Conservation (phyloP, 2,888 invertebrate species). For the Ligdia adustata region DNA sequence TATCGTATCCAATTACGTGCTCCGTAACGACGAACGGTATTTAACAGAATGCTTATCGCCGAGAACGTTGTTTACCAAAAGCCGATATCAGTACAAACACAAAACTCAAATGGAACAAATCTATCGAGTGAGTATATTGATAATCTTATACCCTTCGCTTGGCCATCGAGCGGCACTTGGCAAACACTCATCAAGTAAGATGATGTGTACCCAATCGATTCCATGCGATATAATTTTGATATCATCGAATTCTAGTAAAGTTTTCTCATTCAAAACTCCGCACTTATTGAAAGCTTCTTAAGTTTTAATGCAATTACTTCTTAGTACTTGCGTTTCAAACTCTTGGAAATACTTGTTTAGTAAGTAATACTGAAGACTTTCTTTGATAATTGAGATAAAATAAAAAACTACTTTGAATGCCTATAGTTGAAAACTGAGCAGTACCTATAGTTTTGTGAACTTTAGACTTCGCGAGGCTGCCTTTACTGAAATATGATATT, state of each 20-base stretch:
- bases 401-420: no score
- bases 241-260: not conserved
- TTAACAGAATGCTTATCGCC: not conserved
- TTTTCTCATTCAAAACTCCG: not conserved
- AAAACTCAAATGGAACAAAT: conserved; percentile 6
- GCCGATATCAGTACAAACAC: conserved; percentile 9
- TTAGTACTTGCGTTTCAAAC: no score
- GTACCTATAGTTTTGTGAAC: no score
- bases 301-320: no score
- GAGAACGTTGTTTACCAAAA: not conserved
- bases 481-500: no score
- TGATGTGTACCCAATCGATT: conserved; percentile 7
- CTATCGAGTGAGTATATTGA: not conserved
- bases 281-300: no score
- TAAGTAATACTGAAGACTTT: no score
- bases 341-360: no score
- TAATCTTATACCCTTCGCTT: not conserved
- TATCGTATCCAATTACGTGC: not conserved
- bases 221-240: not conserved
- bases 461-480: no score
- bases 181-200: conserved; percentile 4
- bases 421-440: no score
- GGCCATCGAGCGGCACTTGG: not conserved
- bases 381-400: no score
- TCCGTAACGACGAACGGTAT: not conserved